phyloP scores from a whole-genome alignment of 2,888 invertebrate genomes.

The Thymelicus sylvestris region DNA sequence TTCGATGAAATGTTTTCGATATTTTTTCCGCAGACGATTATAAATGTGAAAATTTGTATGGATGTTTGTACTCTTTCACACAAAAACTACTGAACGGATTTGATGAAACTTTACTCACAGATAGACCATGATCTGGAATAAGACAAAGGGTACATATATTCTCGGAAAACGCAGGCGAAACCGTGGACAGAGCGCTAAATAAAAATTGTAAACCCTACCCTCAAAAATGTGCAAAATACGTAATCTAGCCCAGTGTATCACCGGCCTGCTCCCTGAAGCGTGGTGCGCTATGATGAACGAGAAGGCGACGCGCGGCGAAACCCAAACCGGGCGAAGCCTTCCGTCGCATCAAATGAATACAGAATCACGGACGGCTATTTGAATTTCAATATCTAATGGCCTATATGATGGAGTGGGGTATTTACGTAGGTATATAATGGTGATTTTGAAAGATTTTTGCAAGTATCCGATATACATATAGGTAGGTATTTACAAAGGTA shows the following conservation, averaged over 20 bases:
- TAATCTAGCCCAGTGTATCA: slow-evolving; percentile 48
- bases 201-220: background rate
- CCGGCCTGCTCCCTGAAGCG: slow-evolving; percentile 61
- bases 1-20: too few species aligned
- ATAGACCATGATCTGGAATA: too few species aligned
- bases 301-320: slow-evolving; percentile 83
- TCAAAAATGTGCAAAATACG: background rate
- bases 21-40: too few species aligned
- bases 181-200: too few species aligned
- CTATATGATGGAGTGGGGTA: slow-evolving; percentile 14
- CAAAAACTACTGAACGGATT: too few species aligned
- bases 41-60: too few species aligned
- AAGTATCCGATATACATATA: background rate
- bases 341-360: slow-evolving; percentile 84
- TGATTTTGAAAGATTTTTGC: too few species aligned
- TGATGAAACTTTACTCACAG: too few species aligned
- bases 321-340: slow-evolving; percentile 82
- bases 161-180: too few species aligned
- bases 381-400: slow-evolving; percentile 80
- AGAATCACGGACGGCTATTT: slow-evolving; percentile 81
- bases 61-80: too few species aligned
- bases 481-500: too few species aligned
- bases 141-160: too few species aligned
- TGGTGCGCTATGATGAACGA: slow-evolving; percentile 81
- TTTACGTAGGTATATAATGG: background rate